These are phyloP conservation scores for Helobdella robusta DNA, from an alignment of 2,888 invertebrate species.

Conservation along the genomic window DNA sequence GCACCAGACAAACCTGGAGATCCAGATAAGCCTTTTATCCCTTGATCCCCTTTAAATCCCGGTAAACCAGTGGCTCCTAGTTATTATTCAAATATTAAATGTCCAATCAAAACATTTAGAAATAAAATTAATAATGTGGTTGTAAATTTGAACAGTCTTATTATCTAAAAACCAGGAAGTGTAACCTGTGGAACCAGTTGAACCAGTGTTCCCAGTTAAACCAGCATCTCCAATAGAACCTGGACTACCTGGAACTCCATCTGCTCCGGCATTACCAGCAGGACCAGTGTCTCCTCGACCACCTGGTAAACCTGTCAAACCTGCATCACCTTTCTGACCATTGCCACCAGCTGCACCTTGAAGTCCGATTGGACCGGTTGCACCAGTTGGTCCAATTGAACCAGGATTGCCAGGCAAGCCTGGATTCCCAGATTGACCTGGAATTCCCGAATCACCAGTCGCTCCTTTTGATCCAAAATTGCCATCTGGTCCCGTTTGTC, in stretches of 20 bases:
- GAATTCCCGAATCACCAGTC: neutral
- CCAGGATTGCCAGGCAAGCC: neutral
- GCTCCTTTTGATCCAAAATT: neutral
- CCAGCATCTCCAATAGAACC: neutral
- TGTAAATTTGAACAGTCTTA: neutral
- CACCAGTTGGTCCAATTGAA: neutral
- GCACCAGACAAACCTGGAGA: conserved; percentile 29
- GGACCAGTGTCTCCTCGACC: too few species aligned
- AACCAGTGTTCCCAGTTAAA: conserved; percentile 11
- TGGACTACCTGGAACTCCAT: neutral
- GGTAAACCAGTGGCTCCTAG: conserved; percentile 31
- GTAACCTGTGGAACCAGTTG: conserved; percentile 21
- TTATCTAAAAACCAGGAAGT: neutral
- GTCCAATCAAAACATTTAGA: neutral
- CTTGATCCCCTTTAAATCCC: conserved; percentile 21
- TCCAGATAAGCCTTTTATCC: conserved; percentile 28
- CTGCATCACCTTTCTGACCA: conserved; percentile 25
- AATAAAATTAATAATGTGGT: neutral
- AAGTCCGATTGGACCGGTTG: conserved; percentile 7
- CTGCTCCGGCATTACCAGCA: conserved; percentile 27
- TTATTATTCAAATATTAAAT: conserved; percentile 34
- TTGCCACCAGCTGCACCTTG: conserved; percentile 13
- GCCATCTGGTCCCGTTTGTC: neutral
- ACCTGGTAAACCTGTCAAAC: conserved; percentile 1
- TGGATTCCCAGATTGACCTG: neutral